Evolutionary conservation across 1,140 invertebrate genomes (phyloP), one percentile per base, ranked within the genome.

Genomic region (Macrotrachela quadricornifera): DNA sequence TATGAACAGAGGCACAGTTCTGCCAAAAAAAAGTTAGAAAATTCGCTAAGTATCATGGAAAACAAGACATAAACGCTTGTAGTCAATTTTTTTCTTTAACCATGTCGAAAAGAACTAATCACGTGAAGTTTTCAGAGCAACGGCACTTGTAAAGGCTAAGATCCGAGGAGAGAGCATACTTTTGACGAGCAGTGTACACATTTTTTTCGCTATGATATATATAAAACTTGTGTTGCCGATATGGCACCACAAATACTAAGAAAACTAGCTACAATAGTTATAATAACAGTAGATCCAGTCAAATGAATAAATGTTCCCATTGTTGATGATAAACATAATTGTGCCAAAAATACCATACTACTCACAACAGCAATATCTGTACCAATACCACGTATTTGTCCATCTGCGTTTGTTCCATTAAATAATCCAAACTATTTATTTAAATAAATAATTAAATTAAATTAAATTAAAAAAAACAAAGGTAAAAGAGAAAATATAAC

Each of bases 311-410:
- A 80, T 8, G 78, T 78, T 0, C 88, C 87, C 74, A 91, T 81
- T 57, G 78, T 79, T 43, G 83, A 73, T 0, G 85, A 88, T 4
- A 92, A 72, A 11, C 85, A 71, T 59, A 92, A 86, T 69, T 94
- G 88, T 0, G 85, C 87, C 42, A 91, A 73, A 68, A 92, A 94
- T 1, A 92, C 86, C 82, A 90, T 91, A 59, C 81, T 85, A 58
- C 83, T 85, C 17, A 94, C 81, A 51, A 91, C 79, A 1, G 85
- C 86, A 0, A 94, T 77, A 64, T 92, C 87, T 0, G 88, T 92
- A 1, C 88, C 88, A 10, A 94, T 71, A 1, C 88, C 88, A 13
- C 88, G 76, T 1, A 80, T 71, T 56, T 76, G 74, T 44, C 8
- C 21, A 13, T 30, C 8, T 13, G 16, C 15, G 36, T 56, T n/a